These are phyloP conservation scores for Aepyceros melampus DNA, from an alignment of 2,113 vertebrate genomes.

Conservation along the genomic window DNA sequence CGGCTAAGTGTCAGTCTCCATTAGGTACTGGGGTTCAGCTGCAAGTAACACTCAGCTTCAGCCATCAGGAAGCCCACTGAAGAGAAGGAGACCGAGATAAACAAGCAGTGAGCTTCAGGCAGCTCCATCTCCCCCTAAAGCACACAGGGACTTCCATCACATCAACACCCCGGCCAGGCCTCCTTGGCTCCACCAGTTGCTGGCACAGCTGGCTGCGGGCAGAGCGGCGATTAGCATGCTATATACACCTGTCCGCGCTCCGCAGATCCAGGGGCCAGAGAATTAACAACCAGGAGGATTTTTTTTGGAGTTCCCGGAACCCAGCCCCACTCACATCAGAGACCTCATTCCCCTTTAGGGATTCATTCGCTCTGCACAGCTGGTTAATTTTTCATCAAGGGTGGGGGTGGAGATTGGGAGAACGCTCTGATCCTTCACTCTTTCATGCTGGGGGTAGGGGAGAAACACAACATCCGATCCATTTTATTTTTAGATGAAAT, in stretches of 20 bases:
- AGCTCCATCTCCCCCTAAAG: background rate
- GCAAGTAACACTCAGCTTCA: background rate
- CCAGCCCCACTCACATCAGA: constrained; percentile 63
- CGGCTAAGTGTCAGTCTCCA: background rate
- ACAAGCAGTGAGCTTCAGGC: background rate
- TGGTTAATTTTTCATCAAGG: constrained; percentile 72
- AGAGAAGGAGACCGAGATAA: background rate
- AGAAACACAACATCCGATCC: constrained; percentile 46
- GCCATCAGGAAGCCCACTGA: background rate
- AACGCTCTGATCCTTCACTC: constrained; percentile 41
- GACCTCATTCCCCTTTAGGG: constrained; percentile 43
- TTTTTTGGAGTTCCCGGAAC: constrained; percentile 39
- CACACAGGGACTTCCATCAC: background rate
- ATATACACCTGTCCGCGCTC: constrained; percentile 8
- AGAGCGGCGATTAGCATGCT: constrained; percentile 44
- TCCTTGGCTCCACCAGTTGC: constrained; percentile 12
- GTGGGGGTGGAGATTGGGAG: background rate
- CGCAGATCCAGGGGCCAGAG: constrained; percentile 27
- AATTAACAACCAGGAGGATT: constrained; percentile 39
- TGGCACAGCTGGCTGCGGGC: constrained; percentile 44
- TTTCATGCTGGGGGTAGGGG: constrained; percentile 44
- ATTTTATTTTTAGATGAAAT: constrained; percentile 66
- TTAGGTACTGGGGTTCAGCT: background rate
- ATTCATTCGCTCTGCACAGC: constrained; percentile 55
- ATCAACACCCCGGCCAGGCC: background rate